Evolutionary conservation across 2,113 vertebrate species (phyloP).

Genomic region (Noctilio leporinus): DNA sequence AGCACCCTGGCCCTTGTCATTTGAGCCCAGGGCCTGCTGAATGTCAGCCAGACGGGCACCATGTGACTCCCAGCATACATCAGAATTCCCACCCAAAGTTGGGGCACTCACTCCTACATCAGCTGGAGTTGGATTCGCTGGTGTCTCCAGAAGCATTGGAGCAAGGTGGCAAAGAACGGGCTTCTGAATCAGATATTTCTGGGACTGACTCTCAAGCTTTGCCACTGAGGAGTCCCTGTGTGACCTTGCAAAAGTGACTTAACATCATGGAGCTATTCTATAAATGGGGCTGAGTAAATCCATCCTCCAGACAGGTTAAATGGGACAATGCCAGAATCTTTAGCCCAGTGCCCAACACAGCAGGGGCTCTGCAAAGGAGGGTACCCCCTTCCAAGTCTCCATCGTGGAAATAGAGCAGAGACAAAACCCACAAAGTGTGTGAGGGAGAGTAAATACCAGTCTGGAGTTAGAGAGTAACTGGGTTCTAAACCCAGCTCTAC

Average conservation of each 20-base stretch:
- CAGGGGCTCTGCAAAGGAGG: background rate
- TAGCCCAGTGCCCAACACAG: fast-evolving
- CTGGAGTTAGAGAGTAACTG: background rate
- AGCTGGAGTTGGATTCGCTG: background rate
- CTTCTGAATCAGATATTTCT: background rate
- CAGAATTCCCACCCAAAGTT: background rate
- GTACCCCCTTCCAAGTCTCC: background rate
- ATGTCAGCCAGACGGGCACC: background rate
- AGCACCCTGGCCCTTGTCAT: background rate
- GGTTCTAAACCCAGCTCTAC: background rate
- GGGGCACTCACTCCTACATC: background rate
- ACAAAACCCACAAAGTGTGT: too few species aligned
- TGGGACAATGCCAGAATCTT: fast-evolving
- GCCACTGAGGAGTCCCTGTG: background rate
- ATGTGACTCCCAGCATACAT: conserved; percentile 54
- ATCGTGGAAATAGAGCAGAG: background rate
- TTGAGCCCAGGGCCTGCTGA: background rate
- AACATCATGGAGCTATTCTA: background rate
- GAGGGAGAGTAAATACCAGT: background rate
- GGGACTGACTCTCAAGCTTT: background rate
- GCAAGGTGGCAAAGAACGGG: background rate
- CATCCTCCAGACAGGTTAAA: background rate
- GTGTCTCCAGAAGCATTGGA: background rate
- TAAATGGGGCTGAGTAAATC: background rate
- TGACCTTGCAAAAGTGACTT: background rate